Conservation (phyloP, 2,113 vertebrate species). For the Coryphaenoides rupestris region DNA sequence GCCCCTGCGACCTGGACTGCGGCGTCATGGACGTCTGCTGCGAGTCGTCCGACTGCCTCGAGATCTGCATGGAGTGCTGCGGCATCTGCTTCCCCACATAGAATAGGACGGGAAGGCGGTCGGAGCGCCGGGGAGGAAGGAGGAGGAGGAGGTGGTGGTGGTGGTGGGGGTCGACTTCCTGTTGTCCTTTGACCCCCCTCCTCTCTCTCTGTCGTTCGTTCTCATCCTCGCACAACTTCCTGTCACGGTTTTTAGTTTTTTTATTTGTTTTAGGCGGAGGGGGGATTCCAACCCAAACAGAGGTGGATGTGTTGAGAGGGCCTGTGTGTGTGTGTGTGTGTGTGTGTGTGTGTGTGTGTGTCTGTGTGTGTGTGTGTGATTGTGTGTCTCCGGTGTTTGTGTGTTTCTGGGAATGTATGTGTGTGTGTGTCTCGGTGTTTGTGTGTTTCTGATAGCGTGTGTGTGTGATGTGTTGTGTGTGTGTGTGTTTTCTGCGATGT, state of each 20-base stretch:
- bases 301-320: slow-evolving; percentile 14
- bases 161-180: too few relatives aligned
- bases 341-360: background rate
- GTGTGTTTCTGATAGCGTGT: slow-evolving; percentile 4
- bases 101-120: slow-evolving; percentile 16
- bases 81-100: slow-evolving; percentile 98
- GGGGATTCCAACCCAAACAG: slow-evolving; percentile 22
- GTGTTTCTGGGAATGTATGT: background rate
- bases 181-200: background rate
- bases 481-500: slow-evolving; percentile 2
- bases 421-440: slow-evolving; percentile 18
- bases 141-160: slow-evolving; percentile 13
- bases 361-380: background rate
- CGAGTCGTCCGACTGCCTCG: slow-evolving; percentile 96
- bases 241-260: background rate
- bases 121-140: background rate
- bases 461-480: background rate
- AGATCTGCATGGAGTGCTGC: slow-evolving; percentile 99
- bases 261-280: too few relatives aligned
- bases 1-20: slow-evolving; percentile 84
- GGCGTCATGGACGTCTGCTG: slow-evolving; percentile 98
- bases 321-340: background rate
- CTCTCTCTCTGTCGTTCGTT: too few relatives aligned
- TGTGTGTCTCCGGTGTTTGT: background rate
- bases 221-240: background rate